Percentiles rank a stretch among this genome's conserved stretches.
Conservation (phyloP, 2,888 invertebrate genomes). For the Diadegma fenestrale region DNA sequence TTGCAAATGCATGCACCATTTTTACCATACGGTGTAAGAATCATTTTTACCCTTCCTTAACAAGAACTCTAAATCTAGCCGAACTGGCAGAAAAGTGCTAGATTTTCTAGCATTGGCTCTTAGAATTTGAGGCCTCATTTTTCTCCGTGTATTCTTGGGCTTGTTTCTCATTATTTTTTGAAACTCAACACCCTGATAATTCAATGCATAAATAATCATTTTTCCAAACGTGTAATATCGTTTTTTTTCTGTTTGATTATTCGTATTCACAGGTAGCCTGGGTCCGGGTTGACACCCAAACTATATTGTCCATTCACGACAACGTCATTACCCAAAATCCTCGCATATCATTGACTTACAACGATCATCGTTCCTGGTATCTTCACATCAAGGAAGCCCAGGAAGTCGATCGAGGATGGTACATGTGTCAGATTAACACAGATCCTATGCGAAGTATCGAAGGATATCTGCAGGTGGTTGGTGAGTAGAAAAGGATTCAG, state of each 20-base stretch:
- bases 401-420: constrained; percentile 95
- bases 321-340: constrained; percentile 96
- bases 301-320: constrained; percentile 96
- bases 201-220: neutral
- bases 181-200: constrained; percentile 7
- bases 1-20: no score
- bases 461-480: constrained; percentile 96
- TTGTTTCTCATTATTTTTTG: no score
- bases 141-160: no score
- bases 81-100: no score
- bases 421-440: constrained; percentile 97
- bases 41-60: no score
- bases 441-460: constrained; percentile 97
- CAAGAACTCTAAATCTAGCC: no score
- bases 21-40: no score
- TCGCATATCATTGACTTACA: constrained; percentile 93
- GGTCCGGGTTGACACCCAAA: constrained; percentile 97
- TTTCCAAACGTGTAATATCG: neutral
- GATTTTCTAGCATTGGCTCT: no score
- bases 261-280: constrained; percentile 91
- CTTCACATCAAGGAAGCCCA: constrained; percentile 95
- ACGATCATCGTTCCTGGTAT: constrained; percentile 96
- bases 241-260: neutral
- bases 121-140: no score
- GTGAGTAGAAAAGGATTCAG: constrained; percentile 86